Base-by-base conservation (phyloP, 2,888 invertebrate species). In the Beris morrisii region DNA sequence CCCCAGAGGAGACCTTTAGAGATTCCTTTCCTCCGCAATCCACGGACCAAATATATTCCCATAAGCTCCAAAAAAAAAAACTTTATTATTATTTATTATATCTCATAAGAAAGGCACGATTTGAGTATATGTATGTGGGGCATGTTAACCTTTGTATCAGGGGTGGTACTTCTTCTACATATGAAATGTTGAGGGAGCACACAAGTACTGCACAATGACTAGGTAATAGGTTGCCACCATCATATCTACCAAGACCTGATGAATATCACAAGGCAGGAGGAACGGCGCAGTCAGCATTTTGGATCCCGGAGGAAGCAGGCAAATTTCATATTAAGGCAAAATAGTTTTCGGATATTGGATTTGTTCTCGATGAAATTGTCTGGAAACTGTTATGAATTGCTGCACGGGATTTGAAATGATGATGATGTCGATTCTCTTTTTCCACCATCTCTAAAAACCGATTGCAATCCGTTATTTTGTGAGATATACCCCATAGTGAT, bases 311-410 rank as follows among this genome's bases (percentile, higher is more conserved):
- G 44, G 44, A 53, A 53, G 38, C n/a, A 4, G 32, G 55, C 46
- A 45, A 65, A 65, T 55, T 56, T 56, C 56, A 46, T 65, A 65
- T 65, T 54, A 65, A 22, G 54, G 50, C 22, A 31, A 56, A 65
- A 65, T 65, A 65, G 64, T 65, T 65, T 65, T 65, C 64, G 64
- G 64, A 65, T 65, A 65, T 65, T 56, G 64, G 43, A 65, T 56
- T 65, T 56, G 55, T 56, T 56, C 46, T 28, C 55, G 13, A 65
- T 65, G 64, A 65, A 65, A 65, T 65, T 65, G 64, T 45, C 32
- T 65, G 64, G 56, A 65, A 65, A 65, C 56, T 46, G 38, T 65
- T 56, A 65, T 56, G 64, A 48, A 65, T 65, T 65, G 61, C 52
- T 52, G 50, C 61, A 43, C 43, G 52, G 52, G 28, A 52, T 61